Conservation (phyloP, 2,888 invertebrate species). For the Platynereis dumerilii region DNA sequence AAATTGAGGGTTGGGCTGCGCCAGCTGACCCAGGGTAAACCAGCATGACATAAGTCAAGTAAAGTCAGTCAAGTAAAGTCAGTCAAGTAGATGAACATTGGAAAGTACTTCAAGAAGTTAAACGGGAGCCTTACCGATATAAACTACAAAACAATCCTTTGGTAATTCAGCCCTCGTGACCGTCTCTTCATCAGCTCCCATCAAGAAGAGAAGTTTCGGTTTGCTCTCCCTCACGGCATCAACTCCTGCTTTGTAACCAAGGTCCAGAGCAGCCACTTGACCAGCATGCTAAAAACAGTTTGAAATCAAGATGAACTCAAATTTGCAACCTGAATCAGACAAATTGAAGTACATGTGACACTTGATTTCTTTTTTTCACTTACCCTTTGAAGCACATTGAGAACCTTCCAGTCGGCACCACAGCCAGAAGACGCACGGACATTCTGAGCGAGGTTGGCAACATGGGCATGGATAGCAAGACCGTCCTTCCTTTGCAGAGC, state of each 20-base stretch:
- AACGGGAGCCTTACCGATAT: conserved; percentile 66
- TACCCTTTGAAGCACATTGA: conserved; percentile 93
- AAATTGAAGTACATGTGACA: not conserved
- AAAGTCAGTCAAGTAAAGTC: no score
- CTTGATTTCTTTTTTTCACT: not conserved
- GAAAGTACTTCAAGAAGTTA: no score
- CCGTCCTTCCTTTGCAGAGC: conserved; percentile 72
- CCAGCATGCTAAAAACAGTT: conserved; percentile 60
- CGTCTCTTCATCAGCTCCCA: conserved; percentile 91
- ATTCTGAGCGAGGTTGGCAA: conserved; percentile 74
- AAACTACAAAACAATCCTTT: conserved; percentile 83
- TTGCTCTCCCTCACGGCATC: conserved; percentile 68
- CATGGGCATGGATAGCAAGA: conserved; percentile 64
- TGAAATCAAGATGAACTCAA: no score
- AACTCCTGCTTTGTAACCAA: conserved; percentile 86
- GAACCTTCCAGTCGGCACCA: conserved; percentile 74
- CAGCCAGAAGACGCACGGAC: conserved; percentile 46
- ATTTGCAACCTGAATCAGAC: no score
- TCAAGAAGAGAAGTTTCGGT: conserved; percentile 83
- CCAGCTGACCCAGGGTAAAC: no score
- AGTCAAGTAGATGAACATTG: no score
- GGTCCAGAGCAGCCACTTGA: conserved; percentile 88
- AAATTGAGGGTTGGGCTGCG: no score
- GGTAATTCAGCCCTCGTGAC: conserved; percentile 80
- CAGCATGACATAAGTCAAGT: no score